Base-by-base conservation (phyloP, 1,140 invertebrate genomes). In the Telenomus remus region DNA sequence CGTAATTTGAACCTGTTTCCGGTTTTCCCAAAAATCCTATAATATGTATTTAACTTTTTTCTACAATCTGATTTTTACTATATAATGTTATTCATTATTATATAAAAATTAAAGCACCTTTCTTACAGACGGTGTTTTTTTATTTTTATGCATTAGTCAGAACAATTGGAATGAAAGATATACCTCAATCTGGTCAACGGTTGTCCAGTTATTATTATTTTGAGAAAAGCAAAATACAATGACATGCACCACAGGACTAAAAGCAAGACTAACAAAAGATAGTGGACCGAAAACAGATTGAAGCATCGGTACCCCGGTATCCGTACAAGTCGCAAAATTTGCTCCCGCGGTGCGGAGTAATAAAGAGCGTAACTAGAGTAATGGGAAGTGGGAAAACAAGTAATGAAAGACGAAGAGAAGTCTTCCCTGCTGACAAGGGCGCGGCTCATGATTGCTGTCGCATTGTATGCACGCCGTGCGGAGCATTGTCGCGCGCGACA, bases 371-470 rank as follows among this genome's bases (percentile, higher is more conserved):
- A 80, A 79, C 56, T 72, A 74, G 47, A 75, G 63, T 57, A 66
- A 68, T 61, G 69, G 65, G 43, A 56, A 77, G 80, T 76, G 66
- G 64, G 59, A 75, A 75, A 72, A 56, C 78, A 66, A 73, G 77
- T 68, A 74, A 71, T 75, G 64, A 79, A 75, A 49, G 50, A 59
- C 34, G 64, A 14, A 64, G 51, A 56, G 50, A 78, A 79, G 72
- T 74, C 75, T 80, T 80, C 80, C 85, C 84, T 69, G 87, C 83
- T 86, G 86, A 80, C 82, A 86, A 80, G 86, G 86, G 84, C 84
- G 85, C 85, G 84, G 83, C 81, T 84, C 74, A 71, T 86, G 86
- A 88, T 87, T 87, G 85, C 86, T 86, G 85, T 86, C 82, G 86
- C 83, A 87, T 87, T 87, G 86, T 87, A 56, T 49, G 64, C 57